Evolutionary conservation across 2,797 vertebrate species (phyloP).

Genomic region (Mus minutoides): DNA sequence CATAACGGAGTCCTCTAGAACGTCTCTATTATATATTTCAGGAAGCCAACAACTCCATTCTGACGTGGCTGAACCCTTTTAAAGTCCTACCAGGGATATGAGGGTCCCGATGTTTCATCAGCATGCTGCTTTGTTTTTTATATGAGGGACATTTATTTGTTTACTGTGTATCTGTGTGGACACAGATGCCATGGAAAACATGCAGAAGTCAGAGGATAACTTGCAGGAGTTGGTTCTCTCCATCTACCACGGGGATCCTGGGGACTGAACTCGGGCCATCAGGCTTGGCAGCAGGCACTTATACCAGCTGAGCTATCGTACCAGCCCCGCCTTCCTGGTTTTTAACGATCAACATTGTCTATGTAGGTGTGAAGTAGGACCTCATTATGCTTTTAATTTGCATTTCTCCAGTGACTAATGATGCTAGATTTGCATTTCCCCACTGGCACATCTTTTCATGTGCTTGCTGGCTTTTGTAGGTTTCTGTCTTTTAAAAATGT

Average conservation of each 20-base stretch:
- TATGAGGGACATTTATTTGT: not conserved
- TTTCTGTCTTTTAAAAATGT: conserved; percentile 28
- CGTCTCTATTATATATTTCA: not conserved
- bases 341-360: conserved; percentile 1
- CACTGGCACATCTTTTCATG: not conserved
- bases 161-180: not conserved
- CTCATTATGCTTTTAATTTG: conserved; percentile 35
- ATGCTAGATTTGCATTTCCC: not conserved
- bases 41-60: not conserved
- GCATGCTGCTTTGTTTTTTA: not conserved
- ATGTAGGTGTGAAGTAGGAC: not conserved
- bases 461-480: not conserved
- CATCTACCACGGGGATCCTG: too few species aligned
- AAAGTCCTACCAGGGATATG: not conserved
- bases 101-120: not conserved
- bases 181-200: not conserved
- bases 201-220: not conserved
- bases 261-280: not conserved
- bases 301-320: too few species aligned
- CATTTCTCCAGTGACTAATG: conserved; percentile 35
- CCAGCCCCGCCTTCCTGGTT: not conserved
- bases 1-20: not conserved
- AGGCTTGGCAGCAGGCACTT: not conserved
- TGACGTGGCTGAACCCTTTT: not conserved
- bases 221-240: not conserved